Evolutionary conservation across 1,140 invertebrate species (phyloP).

Genomic region (Trachymyrmex septentrionalis): DNA sequence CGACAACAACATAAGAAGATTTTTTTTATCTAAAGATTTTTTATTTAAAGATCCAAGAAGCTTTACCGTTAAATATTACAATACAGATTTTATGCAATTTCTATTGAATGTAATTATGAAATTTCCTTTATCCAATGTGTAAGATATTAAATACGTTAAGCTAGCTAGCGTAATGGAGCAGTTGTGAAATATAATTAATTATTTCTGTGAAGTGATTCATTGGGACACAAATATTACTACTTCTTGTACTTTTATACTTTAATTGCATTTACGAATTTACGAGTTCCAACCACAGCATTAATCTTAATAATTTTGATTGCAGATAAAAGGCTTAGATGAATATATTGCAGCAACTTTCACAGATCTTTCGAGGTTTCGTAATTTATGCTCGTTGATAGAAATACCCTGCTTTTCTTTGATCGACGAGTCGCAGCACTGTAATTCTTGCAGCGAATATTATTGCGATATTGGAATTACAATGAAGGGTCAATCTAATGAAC

Average conservation of each 20-base stretch:
- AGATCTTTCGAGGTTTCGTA: conserved; percentile 12
- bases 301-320: conserved; percentile 11
- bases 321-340: not conserved
- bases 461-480: conserved; percentile 45
- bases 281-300: not conserved
- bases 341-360: conserved; percentile 29
- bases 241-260: not conserved
- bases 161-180: not conserved
- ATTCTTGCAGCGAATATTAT: conserved; percentile 27
- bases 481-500: not conserved
- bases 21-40: not conserved
- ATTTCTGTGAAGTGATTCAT: not conserved
- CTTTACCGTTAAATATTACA: not conserved
- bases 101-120: not conserved
- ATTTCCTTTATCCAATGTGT: not conserved
- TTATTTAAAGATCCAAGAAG: not conserved
- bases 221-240: not conserved
- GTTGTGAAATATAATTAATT: conserved; percentile 3
- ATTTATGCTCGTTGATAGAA: conserved; percentile 18
- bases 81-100: not conserved
- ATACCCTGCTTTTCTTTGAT: conserved; percentile 30
- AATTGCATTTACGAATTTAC: conserved; percentile 21
- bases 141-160: not conserved
- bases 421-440: not conserved
- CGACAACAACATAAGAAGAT: not conserved